A percentile compares a stretch with the other conserved stretches of the same genome.
phyloP scores from a whole-genome alignment of 2,888 invertebrate genomes.

The Diplolepis rosae region DNA sequence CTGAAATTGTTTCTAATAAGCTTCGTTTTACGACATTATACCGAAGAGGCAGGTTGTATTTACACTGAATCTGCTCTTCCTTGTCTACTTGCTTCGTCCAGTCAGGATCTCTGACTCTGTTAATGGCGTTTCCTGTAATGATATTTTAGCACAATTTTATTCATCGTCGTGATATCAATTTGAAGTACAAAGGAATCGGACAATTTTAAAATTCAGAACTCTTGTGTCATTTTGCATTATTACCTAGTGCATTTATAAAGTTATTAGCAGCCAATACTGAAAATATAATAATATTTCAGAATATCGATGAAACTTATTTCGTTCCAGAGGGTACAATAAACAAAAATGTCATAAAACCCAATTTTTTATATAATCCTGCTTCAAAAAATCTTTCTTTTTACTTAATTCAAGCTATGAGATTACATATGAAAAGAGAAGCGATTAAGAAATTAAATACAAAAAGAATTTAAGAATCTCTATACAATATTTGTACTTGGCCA shows the following conservation, averaged over 20 bases:
- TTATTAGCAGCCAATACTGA: not conserved
- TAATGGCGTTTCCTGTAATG: constrained; percentile 25
- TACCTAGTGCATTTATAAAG: not conserved
- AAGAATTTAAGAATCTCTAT: not conserved
- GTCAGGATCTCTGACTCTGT: constrained; percentile 9
- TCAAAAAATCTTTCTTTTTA: not conserved
- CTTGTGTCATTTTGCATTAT: not conserved
- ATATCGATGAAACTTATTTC: not conserved
- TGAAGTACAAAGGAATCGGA: not conserved
- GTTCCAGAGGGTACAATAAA: not conserved
- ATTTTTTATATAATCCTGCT: not conserved
- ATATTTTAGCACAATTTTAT: constrained; percentile 29
- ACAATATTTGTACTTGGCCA: too few species aligned
- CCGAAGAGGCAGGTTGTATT: constrained; percentile 23
- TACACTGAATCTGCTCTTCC: constrained; percentile 25
- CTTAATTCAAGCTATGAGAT: not conserved
- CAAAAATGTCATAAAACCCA: not conserved
- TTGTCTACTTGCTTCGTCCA: constrained; percentile 11
- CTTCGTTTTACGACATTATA: constrained; percentile 9
- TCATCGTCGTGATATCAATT: not conserved
- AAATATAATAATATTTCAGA: not conserved
- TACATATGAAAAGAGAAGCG: not conserved
- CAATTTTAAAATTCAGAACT: not conserved
- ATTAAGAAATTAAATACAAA: not conserved
- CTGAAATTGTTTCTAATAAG: constrained; percentile 16